These are phyloP conservation scores for Epinotia bilunana DNA, from an alignment of 2,888 invertebrate genomes.

Conservation along the genomic window DNA sequence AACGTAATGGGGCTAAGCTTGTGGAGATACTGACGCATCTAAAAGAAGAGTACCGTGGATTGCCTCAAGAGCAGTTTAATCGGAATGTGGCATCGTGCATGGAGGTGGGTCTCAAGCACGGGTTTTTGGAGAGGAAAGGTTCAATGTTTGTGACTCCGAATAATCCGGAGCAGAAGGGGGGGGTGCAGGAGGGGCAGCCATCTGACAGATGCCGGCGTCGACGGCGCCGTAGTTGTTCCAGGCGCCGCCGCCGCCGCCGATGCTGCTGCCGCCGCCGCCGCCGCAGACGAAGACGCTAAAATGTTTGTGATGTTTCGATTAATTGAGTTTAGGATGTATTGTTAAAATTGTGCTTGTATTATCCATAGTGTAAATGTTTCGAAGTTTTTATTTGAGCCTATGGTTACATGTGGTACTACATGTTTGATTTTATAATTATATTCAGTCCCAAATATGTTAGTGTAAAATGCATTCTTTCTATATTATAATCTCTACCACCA, in stretches of 20 bases:
- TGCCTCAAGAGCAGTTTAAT: neutral
- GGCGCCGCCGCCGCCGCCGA: neutral
- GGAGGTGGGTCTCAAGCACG: neutral
- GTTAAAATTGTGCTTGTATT: neutral
- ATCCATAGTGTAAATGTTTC: neutral
- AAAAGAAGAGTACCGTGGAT: neutral
- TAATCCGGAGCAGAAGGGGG: neutral
- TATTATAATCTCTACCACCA: no score
- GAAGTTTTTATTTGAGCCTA: neutral
- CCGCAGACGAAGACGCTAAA: neutral
- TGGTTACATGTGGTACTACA: no score
- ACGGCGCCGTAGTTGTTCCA: neutral
- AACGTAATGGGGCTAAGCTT: neutral
- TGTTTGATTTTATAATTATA: no score
- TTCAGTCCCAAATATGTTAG: no score
- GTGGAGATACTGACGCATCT: neutral
- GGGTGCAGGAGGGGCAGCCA: neutral
- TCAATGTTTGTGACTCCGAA: neutral
- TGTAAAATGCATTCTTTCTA: no score
- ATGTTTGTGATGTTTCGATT: neutral
- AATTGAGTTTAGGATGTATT: neutral
- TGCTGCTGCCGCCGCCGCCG: neutral
- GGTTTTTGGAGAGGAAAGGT: constrained; percentile 1
- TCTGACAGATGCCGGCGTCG: neutral
- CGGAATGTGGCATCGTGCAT: no score